phyloP scores from a whole-genome alignment of 2,113 vertebrate species.

The Orthonyx spaldingii region DNA sequence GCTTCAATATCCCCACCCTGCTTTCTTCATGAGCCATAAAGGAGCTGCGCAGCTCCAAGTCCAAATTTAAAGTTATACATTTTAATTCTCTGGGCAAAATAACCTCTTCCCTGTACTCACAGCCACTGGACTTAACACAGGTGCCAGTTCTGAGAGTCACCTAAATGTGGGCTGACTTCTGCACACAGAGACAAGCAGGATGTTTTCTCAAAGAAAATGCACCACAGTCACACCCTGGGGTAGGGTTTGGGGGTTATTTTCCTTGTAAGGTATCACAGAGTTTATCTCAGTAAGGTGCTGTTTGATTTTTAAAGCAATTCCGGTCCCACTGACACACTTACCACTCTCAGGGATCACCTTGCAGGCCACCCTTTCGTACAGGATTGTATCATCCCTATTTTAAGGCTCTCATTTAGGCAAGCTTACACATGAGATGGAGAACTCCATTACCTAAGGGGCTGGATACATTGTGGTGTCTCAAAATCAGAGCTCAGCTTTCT shows the following conservation, averaged over 20 bases:
- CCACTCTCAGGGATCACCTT: background rate
- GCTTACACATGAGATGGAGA: background rate
- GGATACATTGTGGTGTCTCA: background rate
- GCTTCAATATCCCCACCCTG: background rate
- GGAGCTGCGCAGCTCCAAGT: background rate
- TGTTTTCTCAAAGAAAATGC: background rate
- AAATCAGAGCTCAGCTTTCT: background rate
- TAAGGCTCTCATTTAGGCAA: background rate
- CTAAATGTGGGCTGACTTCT: background rate
- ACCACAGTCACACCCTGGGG: background rate
- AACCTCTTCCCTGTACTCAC: background rate
- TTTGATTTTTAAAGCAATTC: background rate
- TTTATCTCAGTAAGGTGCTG: background rate
- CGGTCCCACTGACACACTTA: background rate
- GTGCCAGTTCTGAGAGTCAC: background rate
- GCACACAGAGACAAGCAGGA: background rate
- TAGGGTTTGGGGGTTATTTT: background rate
- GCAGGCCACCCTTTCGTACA: background rate
- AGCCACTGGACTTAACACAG: background rate
- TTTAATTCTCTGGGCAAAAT: background rate
- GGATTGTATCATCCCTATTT: background rate
- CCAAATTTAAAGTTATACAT: background rate
- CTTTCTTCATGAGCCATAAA: background rate
- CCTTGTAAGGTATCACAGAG: background rate
- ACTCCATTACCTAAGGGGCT: background rate